Evolutionary conservation across 2,888 invertebrate genomes (phyloP).

Genomic region (Melikaiella ostensackeni): DNA sequence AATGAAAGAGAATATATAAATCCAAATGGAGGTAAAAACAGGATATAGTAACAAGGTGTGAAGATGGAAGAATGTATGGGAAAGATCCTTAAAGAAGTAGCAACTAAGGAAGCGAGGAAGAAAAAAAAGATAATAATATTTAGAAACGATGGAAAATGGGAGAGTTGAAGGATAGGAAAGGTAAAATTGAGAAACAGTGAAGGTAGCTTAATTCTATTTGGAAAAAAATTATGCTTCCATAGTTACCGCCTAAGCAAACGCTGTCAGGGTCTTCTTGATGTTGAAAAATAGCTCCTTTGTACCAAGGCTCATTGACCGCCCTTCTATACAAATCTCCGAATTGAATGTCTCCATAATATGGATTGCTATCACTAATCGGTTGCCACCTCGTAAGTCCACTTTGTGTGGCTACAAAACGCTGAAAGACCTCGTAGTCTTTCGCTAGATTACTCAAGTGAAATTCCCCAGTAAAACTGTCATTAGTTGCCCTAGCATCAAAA

Average conservation of each 20-base stretch:
- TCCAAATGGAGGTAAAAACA: no score
- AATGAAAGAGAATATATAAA: no score
- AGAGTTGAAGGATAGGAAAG: no score
- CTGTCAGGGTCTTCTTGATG: slow-evolving; percentile 86
- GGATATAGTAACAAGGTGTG: no score
- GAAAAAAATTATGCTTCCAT: neutral
- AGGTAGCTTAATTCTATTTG: no score
- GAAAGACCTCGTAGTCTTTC: slow-evolving; percentile 84
- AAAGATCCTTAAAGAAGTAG: no score
- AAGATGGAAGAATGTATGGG: no score
- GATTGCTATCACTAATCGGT: slow-evolving; percentile 73
- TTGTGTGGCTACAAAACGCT: slow-evolving; percentile 92
- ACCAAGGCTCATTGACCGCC: slow-evolving; percentile 94
- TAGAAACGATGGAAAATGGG: no score
- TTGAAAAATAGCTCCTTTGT: slow-evolving; percentile 92
- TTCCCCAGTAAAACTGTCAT: slow-evolving; percentile 76
- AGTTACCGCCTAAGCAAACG: slow-evolving; percentile 69
- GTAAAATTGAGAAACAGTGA: no score
- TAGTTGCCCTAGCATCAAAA: slow-evolving; percentile 90
- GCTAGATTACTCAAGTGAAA: slow-evolving; percentile 77
- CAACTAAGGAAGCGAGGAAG: no score
- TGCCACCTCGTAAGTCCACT: slow-evolving; percentile 95
- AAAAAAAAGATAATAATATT: no score
- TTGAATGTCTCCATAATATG: slow-evolving; percentile 74
- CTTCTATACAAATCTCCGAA: slow-evolving; percentile 87